phyloP scores from a whole-genome alignment of 2,888 invertebrate genomes.

The Tachina lurida region DNA sequence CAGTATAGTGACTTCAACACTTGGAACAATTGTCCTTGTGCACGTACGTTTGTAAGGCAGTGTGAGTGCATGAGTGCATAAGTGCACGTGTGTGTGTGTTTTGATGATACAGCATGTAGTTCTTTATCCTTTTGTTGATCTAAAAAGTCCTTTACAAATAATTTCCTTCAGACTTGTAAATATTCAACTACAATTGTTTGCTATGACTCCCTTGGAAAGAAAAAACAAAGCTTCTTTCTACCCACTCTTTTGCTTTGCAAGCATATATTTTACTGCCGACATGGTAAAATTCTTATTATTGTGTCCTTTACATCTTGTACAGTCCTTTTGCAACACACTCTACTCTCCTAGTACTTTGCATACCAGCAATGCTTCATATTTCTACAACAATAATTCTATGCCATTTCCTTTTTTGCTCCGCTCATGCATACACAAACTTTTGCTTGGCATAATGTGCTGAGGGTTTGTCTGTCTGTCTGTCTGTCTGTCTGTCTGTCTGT shows the following conservation, averaged over 20 bases:
- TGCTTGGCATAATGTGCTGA: background rate
- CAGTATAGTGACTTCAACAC: slow-evolving; percentile 59
- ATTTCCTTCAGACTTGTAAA: slow-evolving; percentile 65
- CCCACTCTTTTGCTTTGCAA: background rate
- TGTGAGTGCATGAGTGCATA: background rate
- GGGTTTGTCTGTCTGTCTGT: slow-evolving; percentile 5
- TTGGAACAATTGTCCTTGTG: slow-evolving; percentile 57
- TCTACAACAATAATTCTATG: slow-evolving; percentile 49
- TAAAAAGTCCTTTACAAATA: slow-evolving; percentile 69
- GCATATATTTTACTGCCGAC: slow-evolving; percentile 30
- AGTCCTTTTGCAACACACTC: slow-evolving; percentile 35
- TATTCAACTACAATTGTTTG: slow-evolving; percentile 63
- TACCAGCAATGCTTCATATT: slow-evolving; percentile 10
- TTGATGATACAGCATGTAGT: background rate
- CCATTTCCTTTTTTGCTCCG: slow-evolving; percentile 38
- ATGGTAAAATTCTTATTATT: slow-evolving; percentile 67
- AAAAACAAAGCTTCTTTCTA: background rate
- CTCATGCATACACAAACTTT: slow-evolving; percentile 26
- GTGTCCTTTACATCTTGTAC: slow-evolving; percentile 59
- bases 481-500: too few relatives aligned
- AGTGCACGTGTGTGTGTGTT: background rate
- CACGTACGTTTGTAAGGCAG: background rate
- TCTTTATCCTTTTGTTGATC: slow-evolving; percentile 44
- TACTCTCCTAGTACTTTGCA: slow-evolving; percentile 2
- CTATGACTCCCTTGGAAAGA: slow-evolving; percentile 41